Percentiles rank a stretch among this genome's conserved stretches.
Conservation (phyloP, 2,888 invertebrate genomes). For the Junonia oenone region DNA sequence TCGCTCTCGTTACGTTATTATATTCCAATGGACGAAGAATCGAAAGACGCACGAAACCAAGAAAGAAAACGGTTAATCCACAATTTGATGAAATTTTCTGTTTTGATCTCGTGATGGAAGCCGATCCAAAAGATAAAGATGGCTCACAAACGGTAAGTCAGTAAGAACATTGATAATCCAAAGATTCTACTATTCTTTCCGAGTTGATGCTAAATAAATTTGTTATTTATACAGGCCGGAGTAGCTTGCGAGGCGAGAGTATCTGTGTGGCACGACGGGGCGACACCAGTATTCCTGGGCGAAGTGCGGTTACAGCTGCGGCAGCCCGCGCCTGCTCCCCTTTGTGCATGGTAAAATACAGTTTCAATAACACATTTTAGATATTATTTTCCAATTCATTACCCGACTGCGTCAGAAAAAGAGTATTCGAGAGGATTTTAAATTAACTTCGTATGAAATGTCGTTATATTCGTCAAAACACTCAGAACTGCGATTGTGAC, state of each 20-base stretch:
- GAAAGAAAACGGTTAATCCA: conserved; percentile 94
- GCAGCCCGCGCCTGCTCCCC: conserved; percentile 76
- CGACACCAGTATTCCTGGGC: conserved; percentile 91
- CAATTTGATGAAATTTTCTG: conserved; percentile 92
- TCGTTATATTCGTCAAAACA: too few relatives aligned
- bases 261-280: conserved; percentile 92
- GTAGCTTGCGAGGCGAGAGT: conserved; percentile 90
- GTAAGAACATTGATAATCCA: not conserved
- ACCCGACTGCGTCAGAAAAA: too few relatives aligned
- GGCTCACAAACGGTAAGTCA: conserved; percentile 76
- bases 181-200: too few relatives aligned
- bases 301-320: conserved; percentile 90
- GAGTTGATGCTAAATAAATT: too few relatives aligned
- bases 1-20: conserved; percentile 88
- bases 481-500: too few relatives aligned
- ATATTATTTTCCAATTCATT: too few relatives aligned
- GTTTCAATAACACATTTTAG: too few relatives aligned
- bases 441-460: too few relatives aligned
- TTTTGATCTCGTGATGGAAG: conserved; percentile 83
- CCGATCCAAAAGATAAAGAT: conserved; percentile 75
- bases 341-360: conserved; percentile 84
- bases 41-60: conserved; percentile 89
- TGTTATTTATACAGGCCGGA: conserved; percentile 73
- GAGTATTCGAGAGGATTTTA: too few relatives aligned
- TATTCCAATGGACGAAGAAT: conserved; percentile 90